Evolutionary conservation across 1,140 invertebrate species (phyloP).

Genomic region (Stenopsyche tienmushanensis): DNA sequence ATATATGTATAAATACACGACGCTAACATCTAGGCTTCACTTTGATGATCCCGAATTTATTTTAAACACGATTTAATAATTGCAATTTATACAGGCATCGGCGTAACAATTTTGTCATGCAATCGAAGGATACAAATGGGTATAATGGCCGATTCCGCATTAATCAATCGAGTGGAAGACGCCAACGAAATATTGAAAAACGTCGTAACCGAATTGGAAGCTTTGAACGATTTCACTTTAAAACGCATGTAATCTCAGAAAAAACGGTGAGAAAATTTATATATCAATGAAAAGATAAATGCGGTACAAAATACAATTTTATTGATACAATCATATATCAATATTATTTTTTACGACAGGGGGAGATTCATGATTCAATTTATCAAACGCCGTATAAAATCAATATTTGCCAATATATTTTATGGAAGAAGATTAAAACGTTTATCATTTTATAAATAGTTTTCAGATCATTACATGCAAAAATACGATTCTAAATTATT

Average conservation of each 20-base stretch:
- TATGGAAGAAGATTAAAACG: no score
- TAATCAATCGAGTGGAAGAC: constrained; percentile 45
- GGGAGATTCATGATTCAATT: no score
- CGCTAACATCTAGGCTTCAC: no score
- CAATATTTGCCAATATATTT: no score
- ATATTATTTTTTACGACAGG: no score
- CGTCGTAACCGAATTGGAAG: constrained; percentile 46
- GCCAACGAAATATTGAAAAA: constrained; percentile 46
- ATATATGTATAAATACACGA: constrained; percentile 1
- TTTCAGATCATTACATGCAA: no score
- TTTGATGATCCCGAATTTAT: background rate
- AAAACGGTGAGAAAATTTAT: constrained; percentile 9
- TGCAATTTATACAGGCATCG: constrained; percentile 44
- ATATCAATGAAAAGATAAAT: no score
- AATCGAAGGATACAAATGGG: constrained; percentile 47
- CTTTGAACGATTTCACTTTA: constrained; percentile 43
- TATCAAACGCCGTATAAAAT: no score
- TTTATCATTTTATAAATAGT: no score
- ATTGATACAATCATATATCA: no score
- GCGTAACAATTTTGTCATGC: constrained; percentile 50
- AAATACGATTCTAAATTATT: no score
- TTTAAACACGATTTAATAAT: background rate
- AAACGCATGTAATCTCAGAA: constrained; percentile 26
- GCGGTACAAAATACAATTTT: no score
- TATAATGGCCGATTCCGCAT: constrained; percentile 46